phyloP scores from a whole-genome alignment of 1,140 invertebrate genomes.

The Geopemphigus sp. region DNA sequence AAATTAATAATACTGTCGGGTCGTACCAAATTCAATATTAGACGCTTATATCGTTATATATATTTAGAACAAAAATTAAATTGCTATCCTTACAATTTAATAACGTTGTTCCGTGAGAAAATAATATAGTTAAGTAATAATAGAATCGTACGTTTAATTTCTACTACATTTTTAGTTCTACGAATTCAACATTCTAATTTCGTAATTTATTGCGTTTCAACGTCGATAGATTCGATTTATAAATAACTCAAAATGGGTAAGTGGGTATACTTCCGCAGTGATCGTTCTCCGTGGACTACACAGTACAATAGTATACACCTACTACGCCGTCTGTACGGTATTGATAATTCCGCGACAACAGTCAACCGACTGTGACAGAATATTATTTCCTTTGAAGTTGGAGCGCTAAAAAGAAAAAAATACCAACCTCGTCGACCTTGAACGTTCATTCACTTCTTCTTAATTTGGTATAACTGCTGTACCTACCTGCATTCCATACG shows the following conservation, averaged over 20 bases:
- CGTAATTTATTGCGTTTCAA: neutral
- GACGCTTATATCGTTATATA: neutral
- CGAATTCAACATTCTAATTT: neutral
- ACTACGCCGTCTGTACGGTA: neutral
- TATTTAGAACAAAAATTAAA: neutral
- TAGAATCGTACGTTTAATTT: neutral
- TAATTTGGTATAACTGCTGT: slow-evolving; percentile 48
- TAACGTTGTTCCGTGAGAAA: neutral
- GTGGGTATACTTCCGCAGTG: slow-evolving; percentile 2
- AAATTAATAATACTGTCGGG: neutral
- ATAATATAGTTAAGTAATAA: neutral
- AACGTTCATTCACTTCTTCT: slow-evolving; percentile 48
- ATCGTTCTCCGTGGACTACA: neutral
- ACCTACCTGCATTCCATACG: slow-evolving; percentile 10
- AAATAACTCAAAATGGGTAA: neutral
- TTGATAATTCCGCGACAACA: slow-evolving; percentile 6
- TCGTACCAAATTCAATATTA: neutral
- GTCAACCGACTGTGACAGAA: slow-evolving; percentile 38
- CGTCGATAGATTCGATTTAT: neutral
- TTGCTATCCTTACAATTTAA: neutral
- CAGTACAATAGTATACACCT: neutral
- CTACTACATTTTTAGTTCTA: neutral
- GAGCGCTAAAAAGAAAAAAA: slow-evolving; percentile 3
- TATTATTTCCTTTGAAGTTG: slow-evolving; percentile 43
- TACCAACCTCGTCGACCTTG: slow-evolving; percentile 21